Evolutionary conservation across 1,140 invertebrate genomes (phyloP).

Genomic region (Drosophila subpulchrella): DNA sequence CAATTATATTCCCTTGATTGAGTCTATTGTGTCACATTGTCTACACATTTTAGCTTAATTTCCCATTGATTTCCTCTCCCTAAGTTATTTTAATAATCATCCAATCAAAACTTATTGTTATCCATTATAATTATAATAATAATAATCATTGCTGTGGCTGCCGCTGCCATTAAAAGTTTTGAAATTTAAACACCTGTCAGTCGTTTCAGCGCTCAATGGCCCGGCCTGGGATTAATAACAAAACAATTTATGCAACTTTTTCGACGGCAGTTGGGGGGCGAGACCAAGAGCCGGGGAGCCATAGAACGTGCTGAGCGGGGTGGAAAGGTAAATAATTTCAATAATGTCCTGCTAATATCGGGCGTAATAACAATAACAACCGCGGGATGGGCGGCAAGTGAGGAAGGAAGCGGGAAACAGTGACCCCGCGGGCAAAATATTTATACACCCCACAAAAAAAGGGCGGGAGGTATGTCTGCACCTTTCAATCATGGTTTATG

Average conservation of each 20-base stretch:
- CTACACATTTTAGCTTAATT: conserved; percentile 22
- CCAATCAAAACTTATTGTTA: conserved; percentile 52
- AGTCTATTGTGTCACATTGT: conserved; percentile 8
- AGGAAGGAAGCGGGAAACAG: conserved; percentile 12
- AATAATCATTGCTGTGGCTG: conserved; percentile 44
- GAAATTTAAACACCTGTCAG: conserved; percentile 64
- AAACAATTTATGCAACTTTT: conserved; percentile 57
- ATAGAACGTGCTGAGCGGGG: conserved; percentile 4
- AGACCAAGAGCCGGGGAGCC: background rate
- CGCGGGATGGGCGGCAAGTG: background rate
- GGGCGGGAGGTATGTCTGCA: conserved; percentile 20
- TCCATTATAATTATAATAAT: conserved; percentile 58
- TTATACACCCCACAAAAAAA: conserved; percentile 23
- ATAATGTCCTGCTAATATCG: conserved; percentile 74
- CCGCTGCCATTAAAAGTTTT: conserved; percentile 53
- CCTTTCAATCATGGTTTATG: conserved; percentile 67
- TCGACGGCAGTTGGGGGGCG: background rate
- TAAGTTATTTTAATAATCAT: conserved; percentile 40
- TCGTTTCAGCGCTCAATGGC: conserved; percentile 32
- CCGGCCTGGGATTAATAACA: conserved; percentile 43
- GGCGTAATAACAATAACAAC: conserved; percentile 50
- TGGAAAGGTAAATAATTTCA: conserved; percentile 68
- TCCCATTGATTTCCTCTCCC: conserved; percentile 16
- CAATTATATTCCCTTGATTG: conserved; percentile 4
- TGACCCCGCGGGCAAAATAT: conserved; percentile 61